Evolutionary conservation across 1,140 invertebrate genomes (phyloP).

Genomic region (Aphelenchoides besseyi): DNA sequence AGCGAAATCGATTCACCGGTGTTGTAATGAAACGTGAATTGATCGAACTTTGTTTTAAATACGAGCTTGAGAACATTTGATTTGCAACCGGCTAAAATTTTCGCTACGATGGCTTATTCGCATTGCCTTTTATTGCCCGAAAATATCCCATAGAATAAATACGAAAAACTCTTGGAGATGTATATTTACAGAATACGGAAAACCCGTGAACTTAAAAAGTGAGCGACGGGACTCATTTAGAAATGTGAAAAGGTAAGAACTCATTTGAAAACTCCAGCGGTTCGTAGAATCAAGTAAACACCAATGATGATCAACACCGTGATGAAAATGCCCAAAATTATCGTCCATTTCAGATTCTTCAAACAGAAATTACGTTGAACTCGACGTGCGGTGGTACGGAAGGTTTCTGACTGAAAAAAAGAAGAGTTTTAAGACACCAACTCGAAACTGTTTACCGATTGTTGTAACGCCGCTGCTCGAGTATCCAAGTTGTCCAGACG

Average conservation of each 20-base stretch:
- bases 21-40: not conserved
- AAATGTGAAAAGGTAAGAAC: not conserved
- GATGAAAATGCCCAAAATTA: conserved; percentile 57
- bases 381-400: conserved; percentile 60
- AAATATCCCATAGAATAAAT: too few relatives aligned
- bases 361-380: conserved; percentile 63
- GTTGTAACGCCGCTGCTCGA: conserved; percentile 64
- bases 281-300: conserved; percentile 58
- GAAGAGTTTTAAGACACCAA: not conserved
- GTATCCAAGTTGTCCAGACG: conserved; percentile 64
- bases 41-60: conserved; percentile 15
- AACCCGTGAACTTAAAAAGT: not conserved
- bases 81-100: too few relatives aligned
- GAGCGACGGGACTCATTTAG: not conserved
- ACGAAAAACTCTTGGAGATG: too few relatives aligned
- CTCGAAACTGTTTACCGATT: conserved; percentile 55
- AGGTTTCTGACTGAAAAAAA: conserved; percentile 61
- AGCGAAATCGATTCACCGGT: conserved; percentile 7
- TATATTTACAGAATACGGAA: not conserved
- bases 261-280: conserved; percentile 22
- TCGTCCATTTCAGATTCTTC: conserved; percentile 64
- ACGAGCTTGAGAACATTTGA: not conserved
- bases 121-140: too few relatives aligned
- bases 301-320: conserved; percentile 60
- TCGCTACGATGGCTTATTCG: too few relatives aligned